phyloP scores from a whole-genome alignment of 2,113 vertebrate species.

The Chloropsis hardwickii region DNA sequence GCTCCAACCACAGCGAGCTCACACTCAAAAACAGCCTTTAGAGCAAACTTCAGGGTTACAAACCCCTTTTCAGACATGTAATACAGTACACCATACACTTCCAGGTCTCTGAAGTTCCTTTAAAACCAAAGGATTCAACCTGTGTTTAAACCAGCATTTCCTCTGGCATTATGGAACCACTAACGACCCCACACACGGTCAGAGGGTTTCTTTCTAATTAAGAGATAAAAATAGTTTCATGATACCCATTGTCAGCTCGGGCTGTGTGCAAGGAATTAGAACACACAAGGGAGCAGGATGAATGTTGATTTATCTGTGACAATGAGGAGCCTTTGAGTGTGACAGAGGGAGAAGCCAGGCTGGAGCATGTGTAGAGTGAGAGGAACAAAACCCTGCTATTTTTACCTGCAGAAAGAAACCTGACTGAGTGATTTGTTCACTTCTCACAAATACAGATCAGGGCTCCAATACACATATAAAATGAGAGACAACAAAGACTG shows the following conservation, averaged over 20 bases:
- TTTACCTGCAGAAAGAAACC: background rate
- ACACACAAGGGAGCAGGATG: background rate
- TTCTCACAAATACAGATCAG: background rate
- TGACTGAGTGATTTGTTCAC: background rate
- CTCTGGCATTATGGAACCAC: background rate
- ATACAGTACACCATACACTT: accelerated
- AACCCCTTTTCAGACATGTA: accelerated
- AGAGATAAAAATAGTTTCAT: background rate
- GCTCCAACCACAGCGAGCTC: background rate
- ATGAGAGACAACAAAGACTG: background rate
- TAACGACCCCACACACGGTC: accelerated
- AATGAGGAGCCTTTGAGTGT: background rate
- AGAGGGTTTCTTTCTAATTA: background rate
- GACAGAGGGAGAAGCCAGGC: background rate
- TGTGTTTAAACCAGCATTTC: background rate
- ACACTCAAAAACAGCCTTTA: background rate
- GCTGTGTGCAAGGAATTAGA: background rate
- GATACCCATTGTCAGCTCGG: accelerated
- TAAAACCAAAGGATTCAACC: background rate
- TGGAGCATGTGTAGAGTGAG: background rate
- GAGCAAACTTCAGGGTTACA: background rate
- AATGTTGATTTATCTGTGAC: background rate
- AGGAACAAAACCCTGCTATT: background rate
- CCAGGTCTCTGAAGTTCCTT: background rate
- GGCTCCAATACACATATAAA: background rate